Evolutionary conservation across 2,888 invertebrate species (phyloP).

Genomic region (Eupithecia vulgata): DNA sequence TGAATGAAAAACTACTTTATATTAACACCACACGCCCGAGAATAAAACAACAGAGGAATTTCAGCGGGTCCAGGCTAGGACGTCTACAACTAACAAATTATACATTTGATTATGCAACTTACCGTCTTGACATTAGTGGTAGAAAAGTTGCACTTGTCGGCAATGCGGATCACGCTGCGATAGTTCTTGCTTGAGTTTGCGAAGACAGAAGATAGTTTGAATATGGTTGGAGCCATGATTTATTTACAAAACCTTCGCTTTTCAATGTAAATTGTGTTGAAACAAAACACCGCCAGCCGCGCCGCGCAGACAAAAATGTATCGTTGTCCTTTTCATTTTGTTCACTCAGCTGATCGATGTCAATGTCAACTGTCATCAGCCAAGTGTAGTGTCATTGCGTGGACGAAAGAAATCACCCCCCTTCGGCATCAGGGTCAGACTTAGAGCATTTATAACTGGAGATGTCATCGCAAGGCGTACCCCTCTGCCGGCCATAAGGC

Average conservation of each 20-base stretch:
- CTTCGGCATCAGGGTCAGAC: too few relatives aligned
- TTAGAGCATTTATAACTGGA: too few relatives aligned
- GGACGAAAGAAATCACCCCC: not conserved
- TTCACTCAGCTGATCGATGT: constrained; percentile 1
- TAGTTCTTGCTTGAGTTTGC: constrained; percentile 65
- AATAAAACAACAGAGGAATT: not conserved
- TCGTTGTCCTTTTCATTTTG: not conserved
- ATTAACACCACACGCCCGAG: not conserved
- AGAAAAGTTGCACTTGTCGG: constrained; percentile 66
- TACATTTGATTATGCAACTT: constrained; percentile 75
- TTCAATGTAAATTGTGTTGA: constrained; percentile 5
- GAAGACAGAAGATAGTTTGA: constrained; percentile 66
- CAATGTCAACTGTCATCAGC: not conserved
- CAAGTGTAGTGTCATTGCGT: not conserved
- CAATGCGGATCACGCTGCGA: constrained; percentile 62
- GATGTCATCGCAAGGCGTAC: too few relatives aligned
- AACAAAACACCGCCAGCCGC: not conserved
- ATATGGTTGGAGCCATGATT: constrained; percentile 73
- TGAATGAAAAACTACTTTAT: not conserved
- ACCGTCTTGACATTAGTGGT: constrained; percentile 73
- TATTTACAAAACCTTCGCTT: constrained; percentile 46
- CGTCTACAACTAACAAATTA: not conserved
- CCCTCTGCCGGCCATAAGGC: too few relatives aligned
- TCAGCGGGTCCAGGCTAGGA: not conserved
- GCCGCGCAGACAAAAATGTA: not conserved